These are phyloP conservation scores for Tromatobia lineatoria DNA, from an alignment of 2,888 invertebrate genomes.

Conservation along the genomic window DNA sequence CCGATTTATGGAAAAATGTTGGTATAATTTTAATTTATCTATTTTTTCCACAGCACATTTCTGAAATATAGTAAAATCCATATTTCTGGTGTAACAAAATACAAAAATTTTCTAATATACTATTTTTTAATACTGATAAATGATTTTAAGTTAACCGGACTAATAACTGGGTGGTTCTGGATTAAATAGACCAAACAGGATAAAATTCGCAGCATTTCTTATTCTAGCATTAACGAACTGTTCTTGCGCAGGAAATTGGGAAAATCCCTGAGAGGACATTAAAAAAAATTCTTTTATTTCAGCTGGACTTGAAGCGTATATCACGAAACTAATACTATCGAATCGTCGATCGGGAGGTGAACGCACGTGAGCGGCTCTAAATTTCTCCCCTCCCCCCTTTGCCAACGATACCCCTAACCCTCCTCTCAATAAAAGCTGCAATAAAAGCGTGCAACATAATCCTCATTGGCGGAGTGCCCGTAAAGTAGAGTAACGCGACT, in stretches of 20 bases:
- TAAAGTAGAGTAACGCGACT: conserved; percentile 75
- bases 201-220: too few species aligned
- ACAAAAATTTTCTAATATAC: too few species aligned
- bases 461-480: conserved; percentile 80
- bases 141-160: too few species aligned
- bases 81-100: too few species aligned
- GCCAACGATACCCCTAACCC: conserved; percentile 35
- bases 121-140: too few species aligned
- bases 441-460: conserved; percentile 81
- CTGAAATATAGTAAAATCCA: too few species aligned
- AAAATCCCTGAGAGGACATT: conserved; percentile 14
- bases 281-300: background rate
- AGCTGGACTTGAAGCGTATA: conserved; percentile 27
- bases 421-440: conserved; percentile 76
- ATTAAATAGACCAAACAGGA: too few species aligned
- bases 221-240: background rate
- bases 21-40: too few species aligned
- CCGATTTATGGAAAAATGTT: too few species aligned
- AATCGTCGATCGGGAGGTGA: conserved; percentile 41
- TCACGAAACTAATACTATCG: conserved; percentile 42
- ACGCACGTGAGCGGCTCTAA: conserved; percentile 59
- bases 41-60: too few species aligned
- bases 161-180: too few species aligned
- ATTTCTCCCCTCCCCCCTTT: conserved; percentile 40
- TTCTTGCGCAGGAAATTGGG: background rate